These are phyloP conservation scores for Lophotriccus pileatus DNA, from an alignment of 2,797 vertebrate genomes.

Conservation along the genomic window DNA sequence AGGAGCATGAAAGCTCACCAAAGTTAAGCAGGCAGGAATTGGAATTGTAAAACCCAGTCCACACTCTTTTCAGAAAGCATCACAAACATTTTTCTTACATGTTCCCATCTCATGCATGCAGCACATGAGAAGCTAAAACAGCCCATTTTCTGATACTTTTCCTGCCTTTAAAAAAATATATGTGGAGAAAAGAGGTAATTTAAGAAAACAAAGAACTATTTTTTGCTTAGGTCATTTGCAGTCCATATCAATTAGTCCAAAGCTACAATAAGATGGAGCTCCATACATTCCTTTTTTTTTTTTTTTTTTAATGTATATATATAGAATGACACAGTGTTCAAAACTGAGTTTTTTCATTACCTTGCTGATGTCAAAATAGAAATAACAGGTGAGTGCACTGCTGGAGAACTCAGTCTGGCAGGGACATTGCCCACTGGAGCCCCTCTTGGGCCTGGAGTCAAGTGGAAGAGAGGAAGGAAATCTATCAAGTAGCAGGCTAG, in stretches of 20 bases:
- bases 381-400: background rate
- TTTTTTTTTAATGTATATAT: no score
- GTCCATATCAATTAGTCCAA: background rate
- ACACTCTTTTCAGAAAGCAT: background rate
- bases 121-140: background rate
- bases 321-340: background rate
- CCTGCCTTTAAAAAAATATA: background rate
- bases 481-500: background rate
- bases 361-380: background rate
- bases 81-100: background rate
- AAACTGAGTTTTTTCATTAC: background rate
- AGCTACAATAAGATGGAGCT: background rate
- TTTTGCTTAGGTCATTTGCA: background rate
- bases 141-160: background rate
- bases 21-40: background rate
- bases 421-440: background rate
- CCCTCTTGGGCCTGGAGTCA: background rate
- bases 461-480: background rate
- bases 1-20: background rate
- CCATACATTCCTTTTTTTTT: background rate
- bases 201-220: background rate
- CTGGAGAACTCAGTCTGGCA: background rate
- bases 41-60: background rate
- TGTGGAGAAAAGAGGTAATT: accelerated
- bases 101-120: background rate